Evolutionary conservation across 2,113 vertebrate species (phyloP), one percentile per base, ranked within the genome.

Genomic region (Pachyramphus minor): DNA sequence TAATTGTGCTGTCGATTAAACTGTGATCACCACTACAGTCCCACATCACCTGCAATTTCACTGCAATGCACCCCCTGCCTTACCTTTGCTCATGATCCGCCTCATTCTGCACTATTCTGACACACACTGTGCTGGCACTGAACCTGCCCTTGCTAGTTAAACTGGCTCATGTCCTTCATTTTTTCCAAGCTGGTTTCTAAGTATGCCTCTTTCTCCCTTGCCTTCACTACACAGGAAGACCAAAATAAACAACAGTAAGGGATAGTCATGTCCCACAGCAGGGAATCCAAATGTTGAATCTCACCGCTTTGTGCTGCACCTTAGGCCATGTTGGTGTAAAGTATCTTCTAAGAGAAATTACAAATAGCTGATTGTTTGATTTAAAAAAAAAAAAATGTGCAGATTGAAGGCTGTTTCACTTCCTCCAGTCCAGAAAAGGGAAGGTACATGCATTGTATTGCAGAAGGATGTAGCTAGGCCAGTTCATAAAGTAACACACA

Each of bases 91-190:
- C 22, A 59, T 2, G 0, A 35, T 31, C 18, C 25, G 50, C 23
- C 14, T 79, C 3, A 2, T 55, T 18, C 76, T 45, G 12, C 0
- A 0, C 30, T 11, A 12, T 52, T 85, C 52, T 78, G 59, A 69
- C 18, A 31, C 0, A 12, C 42, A 25, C 35, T 0, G 0, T 39
- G 33, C 85, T 86, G 42, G 39, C 41, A 22, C 35, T 21, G 24
- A 73, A 11, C 28, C 11, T 33, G 3, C 33, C 42, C 39, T 56
- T 59, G n/a, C 59, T 60, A 6, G 18, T 68, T 39, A 77, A 47
- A 33, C 17, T 88, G 52, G 27, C 41, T 72, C 28, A 30, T 17
- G 14, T 63, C 13, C 14, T 41, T 33, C 1, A 2, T 7, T 77
- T 83, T 66, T 94, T 45, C 45, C 7, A 2, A 74, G 47, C 1